Conservation (phyloP, 2,888 invertebrate genomes). For the Leptinotarsa haldemani region DNA sequence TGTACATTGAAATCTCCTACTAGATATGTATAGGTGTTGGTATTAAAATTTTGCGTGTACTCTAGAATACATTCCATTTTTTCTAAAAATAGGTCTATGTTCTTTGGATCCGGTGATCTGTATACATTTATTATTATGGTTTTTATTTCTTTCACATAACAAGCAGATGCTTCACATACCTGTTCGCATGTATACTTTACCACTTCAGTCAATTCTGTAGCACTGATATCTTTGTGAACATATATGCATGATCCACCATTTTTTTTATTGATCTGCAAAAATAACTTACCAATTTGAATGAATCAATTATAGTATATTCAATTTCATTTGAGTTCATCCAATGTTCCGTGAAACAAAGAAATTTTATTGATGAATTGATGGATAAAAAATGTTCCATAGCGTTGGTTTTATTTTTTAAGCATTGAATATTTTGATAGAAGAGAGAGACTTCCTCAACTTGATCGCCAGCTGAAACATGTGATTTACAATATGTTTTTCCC, state of each 20-base stretch:
- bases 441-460: too few relatives aligned
- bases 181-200: neutral
- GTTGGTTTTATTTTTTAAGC: neutral
- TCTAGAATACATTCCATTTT: too few relatives aligned
- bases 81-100: too few relatives aligned
- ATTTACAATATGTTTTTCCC: too few relatives aligned
- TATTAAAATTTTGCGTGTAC: too few relatives aligned
- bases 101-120: too few relatives aligned
- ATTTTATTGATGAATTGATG: neutral
- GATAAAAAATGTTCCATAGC: neutral
- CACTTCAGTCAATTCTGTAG: neutral
- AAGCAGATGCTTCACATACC: neutral
- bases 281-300: neutral
- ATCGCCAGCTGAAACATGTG: too few relatives aligned
- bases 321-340: constrained; percentile 8
- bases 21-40: too few relatives aligned
- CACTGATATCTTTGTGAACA: neutral
- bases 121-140: too few relatives aligned
- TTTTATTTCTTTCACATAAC: too few relatives aligned
- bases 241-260: neutral
- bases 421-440: too few relatives aligned
- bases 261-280: neutral
- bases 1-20: too few relatives aligned
- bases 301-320: neutral
- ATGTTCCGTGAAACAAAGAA: neutral